A percentile compares a stretch with the other conserved stretches of the same genome.
These are phyloP conservation scores for Spodoptera frugiperda DNA, from an alignment of 1,140 invertebrate species.

Conservation along the genomic window DNA sequence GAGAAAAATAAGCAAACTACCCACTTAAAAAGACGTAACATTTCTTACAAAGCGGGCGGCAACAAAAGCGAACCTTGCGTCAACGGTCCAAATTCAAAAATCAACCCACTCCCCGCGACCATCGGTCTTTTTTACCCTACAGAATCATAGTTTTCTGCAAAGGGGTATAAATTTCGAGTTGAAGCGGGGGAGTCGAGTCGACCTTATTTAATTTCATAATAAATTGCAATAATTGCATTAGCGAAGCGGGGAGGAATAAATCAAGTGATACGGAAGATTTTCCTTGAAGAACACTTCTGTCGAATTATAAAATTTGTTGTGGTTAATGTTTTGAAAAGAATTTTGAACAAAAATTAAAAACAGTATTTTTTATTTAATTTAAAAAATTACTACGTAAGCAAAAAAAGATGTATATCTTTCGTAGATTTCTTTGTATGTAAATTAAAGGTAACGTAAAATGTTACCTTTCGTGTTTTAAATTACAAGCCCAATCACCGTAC, in stretches of 20 bases:
- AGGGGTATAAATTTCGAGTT: conserved; percentile 79
- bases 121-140: conserved; percentile 63
- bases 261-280: conserved; percentile 69
- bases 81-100: conserved; percentile 68
- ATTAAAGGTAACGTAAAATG: too few relatives aligned
- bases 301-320: conserved; percentile 47
- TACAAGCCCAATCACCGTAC: conserved; percentile 2
- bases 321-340: conserved; percentile 42
- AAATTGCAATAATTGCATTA: conserved; percentile 86
- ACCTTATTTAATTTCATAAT: conserved; percentile 85
- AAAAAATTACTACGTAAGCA: background rate
- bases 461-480: too few relatives aligned
- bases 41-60: conserved; percentile 34
- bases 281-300: conserved; percentile 51
- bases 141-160: conserved; percentile 71
- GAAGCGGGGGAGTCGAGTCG: conserved; percentile 67
- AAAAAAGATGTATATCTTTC: too few relatives aligned
- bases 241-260: conserved; percentile 73
- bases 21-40: conserved; percentile 74
- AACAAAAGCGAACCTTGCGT: conserved; percentile 65
- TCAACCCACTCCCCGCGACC: conserved; percentile 61
- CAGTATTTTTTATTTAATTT: background rate
- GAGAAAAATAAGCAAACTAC: conserved; percentile 85
- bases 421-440: too few relatives aligned
- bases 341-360: background rate